phyloP scores from a whole-genome alignment of 1,140 invertebrate species.

The Popillia japonica region DNA sequence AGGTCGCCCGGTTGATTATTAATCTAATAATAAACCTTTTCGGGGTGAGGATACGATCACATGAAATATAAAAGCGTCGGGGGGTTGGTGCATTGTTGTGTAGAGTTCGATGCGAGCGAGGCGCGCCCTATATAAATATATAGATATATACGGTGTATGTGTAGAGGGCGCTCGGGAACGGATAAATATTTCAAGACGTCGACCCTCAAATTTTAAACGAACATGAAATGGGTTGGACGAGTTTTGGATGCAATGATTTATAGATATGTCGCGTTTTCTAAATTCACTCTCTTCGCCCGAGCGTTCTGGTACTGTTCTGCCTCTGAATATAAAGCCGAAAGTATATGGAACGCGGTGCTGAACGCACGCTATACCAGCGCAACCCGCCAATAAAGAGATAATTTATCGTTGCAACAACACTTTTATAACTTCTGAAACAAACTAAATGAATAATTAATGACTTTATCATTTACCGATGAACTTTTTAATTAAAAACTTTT shows the following conservation, averaged over 20 bases:
- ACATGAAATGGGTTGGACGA: slow-evolving; percentile 34
- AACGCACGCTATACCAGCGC: neutral
- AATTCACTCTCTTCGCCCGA: neutral
- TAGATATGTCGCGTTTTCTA: slow-evolving; percentile 26
- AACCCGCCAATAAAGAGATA: slow-evolving; percentile 12
- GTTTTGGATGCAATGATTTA: slow-evolving; percentile 36
- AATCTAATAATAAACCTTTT: slow-evolving; percentile 32
- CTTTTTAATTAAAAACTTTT: slow-evolving; percentile 23
- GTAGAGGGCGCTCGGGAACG: neutral
- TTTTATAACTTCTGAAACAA: slow-evolving; percentile 9
- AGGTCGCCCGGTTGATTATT: slow-evolving; percentile 28
- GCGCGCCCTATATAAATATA: neutral
- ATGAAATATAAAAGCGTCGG: neutral
- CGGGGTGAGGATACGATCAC: neutral
- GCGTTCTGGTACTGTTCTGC: neutral
- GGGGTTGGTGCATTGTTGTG: neutral
- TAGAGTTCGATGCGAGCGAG: neutral
- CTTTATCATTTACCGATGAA: slow-evolving; percentile 20
- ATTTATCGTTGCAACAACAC: slow-evolving; percentile 28
- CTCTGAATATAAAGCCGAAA: neutral
- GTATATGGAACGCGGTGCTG: neutral
- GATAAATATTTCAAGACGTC: slow-evolving; percentile 38
- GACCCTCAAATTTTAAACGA: slow-evolving; percentile 36
- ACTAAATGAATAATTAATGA: slow-evolving; percentile 16
- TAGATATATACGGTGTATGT: neutral